Base-by-base conservation (phyloP, 2,797 vertebrate species). In the Spizella passerina region DNA sequence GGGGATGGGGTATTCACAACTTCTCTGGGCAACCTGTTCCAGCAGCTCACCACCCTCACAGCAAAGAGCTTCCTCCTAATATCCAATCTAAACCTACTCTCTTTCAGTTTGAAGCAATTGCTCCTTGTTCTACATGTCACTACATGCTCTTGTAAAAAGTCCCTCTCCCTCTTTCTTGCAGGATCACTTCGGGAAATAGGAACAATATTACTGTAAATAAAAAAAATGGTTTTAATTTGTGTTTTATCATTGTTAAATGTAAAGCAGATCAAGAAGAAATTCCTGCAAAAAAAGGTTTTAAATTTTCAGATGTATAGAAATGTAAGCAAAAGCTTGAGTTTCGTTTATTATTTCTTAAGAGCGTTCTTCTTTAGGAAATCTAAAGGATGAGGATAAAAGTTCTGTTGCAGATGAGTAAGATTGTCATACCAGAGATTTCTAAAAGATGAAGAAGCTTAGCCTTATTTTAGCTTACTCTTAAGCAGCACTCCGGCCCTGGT, bases 191-290 rank as follows among this genome's bases (percentile, higher is more conserved):
- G 43, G 41, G 16, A 41, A 69, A 14, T 55, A 36, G 22, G 39
- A 92, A 52, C 29, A 12, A 5, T 70, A 12, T 29, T 46, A 26
- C 7, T 43, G 32, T 70, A 22, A 84, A 41, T 32, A 57, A 81
- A 46, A 64, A 64, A n/a, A 53, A 24, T 6, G 2, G 18, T 88
- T 14, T 63, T 72, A 14, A 24, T 44, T 78, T 72, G 21, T 88
- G 26, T n/a, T n/a, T 65, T 59, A 5, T 76, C 8, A 4, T 46
- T 72, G 22, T 53, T 80, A 26, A 87, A 94, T 85, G 20, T 61
- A 84, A 89, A 94, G 34, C 34, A 76, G 55, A 53, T 78, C 55
- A 65, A 78, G 7, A 80, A 71, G 41, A 82, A 39, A 39, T 53
- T 76, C 30, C 34, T 83, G 20, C 0, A 53, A 36, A 22, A 65